These are phyloP conservation scores for Tineola bisselliella DNA, from an alignment of 2,888 invertebrate genomes.

Conservation along the genomic window DNA sequence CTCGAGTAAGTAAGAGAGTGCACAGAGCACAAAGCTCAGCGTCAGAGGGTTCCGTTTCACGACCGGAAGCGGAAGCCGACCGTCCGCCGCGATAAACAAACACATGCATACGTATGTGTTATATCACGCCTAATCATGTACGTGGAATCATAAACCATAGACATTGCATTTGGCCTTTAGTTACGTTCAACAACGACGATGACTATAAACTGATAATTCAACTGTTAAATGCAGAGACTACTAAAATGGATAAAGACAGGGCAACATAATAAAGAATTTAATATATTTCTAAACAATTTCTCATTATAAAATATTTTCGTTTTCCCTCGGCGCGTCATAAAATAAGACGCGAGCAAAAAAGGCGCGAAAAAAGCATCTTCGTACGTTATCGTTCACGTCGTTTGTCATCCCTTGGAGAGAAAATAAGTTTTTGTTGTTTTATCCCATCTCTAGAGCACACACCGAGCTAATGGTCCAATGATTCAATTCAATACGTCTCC, in stretches of 20 bases:
- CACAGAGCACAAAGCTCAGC: not conserved
- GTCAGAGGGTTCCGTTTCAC: not conserved
- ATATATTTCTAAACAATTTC: not conserved
- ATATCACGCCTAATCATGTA: not conserved
- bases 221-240: no score
- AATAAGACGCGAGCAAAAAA: not conserved
- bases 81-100: slow-evolving; percentile 1
- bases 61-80: slow-evolving; percentile 1
- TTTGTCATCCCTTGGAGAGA: not conserved
- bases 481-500: no score
- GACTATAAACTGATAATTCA: no score
- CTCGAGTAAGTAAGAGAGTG: not conserved
- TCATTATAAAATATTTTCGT: not conserved
- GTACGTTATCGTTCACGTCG: not conserved
- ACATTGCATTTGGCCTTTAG: no score
- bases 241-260: no score
- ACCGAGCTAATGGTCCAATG: not conserved
- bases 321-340: not conserved
- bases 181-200: no score
- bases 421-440: not conserved
- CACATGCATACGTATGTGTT: not conserved
- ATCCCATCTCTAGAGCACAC: not conserved
- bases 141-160: no score
- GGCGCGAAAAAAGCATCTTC: not conserved
- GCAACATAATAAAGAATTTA: no score